A percentile compares a stretch with the other conserved stretches of the same genome.
Conservation (phyloP, 2,888 invertebrate genomes). For the Tipula unca region DNA sequence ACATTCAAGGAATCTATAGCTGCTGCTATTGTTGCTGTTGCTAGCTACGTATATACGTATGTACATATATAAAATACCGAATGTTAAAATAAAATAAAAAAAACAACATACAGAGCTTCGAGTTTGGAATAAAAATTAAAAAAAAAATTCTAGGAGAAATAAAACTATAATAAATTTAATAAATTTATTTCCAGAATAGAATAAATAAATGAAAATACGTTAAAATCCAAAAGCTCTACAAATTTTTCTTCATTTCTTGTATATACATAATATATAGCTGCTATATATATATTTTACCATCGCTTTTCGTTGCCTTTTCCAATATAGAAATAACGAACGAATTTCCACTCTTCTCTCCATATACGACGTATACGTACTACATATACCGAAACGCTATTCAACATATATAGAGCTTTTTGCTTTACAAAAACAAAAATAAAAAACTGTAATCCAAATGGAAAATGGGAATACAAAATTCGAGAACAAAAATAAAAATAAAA, state of each 20-base stretch:
- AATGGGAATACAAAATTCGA: background rate
- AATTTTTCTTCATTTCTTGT: background rate
- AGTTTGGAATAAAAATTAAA: background rate
- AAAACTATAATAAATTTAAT: constrained; percentile 14
- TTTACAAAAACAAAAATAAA: background rate
- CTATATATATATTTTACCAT: background rate
- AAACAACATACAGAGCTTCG: background rate
- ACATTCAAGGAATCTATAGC: constrained; percentile 1
- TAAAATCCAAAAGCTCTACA: constrained; percentile 14
- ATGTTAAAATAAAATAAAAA: too few species aligned
- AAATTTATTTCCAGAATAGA: background rate
- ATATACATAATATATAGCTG: background rate
- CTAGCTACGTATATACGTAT: background rate
- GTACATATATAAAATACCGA: background rate
- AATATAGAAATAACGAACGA: background rate
- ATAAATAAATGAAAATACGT: constrained; percentile 14
- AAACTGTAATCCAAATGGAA: background rate
- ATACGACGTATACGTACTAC: background rate
- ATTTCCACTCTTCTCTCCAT: background rate
- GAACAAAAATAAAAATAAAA: background rate
- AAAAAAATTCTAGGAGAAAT: background rate
- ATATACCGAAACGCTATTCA: background rate
- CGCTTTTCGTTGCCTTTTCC: background rate
- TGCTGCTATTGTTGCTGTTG: background rate
- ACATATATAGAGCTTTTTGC: background rate